Percentiles rank a stretch among this genome's conserved stretches.
Conservation (phyloP, 2,888 invertebrate genomes). For the Eurytoma adleriae region DNA sequence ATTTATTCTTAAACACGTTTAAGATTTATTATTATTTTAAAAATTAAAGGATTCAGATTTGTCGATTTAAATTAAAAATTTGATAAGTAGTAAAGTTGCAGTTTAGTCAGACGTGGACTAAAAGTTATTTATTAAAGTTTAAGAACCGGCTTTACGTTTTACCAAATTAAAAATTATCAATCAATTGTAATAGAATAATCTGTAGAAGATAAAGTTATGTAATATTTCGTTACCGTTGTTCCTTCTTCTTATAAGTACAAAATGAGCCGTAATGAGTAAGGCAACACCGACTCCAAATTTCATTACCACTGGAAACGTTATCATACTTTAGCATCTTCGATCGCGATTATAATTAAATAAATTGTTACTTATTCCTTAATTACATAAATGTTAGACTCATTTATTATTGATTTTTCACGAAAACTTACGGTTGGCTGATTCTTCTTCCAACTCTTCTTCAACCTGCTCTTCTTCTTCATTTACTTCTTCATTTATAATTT, state of each 20-base stretch:
- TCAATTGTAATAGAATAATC: too few species aligned
- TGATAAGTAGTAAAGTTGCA: too few species aligned
- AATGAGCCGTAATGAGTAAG: slow-evolving; percentile 89
- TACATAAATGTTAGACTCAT: not conserved
- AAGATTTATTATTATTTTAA: too few species aligned
- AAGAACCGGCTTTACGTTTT: too few species aligned
- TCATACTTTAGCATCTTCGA: slow-evolving; percentile 62
- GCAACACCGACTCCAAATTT: slow-evolving; percentile 91
- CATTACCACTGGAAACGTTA: slow-evolving; percentile 87
- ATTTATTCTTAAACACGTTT: too few species aligned
- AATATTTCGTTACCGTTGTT: slow-evolving; percentile 80
- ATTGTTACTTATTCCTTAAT: slow-evolving; percentile 4
- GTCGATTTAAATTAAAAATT: too few species aligned
- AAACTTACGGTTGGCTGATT: slow-evolving; percentile 62
- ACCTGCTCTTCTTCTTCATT: slow-evolving; percentile 69
- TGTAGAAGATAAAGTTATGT: not conserved
- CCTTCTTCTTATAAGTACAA: slow-evolving; percentile 88
- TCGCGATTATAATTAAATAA: not conserved
- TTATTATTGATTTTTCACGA: slow-evolving; percentile 1
- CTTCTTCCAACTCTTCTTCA: slow-evolving; percentile 70
- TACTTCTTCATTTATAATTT: slow-evolving; percentile 67
- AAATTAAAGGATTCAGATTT: too few species aligned
- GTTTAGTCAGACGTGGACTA: too few species aligned
- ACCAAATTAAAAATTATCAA: too few species aligned
- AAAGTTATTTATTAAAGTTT: too few species aligned